phyloP scores from a whole-genome alignment of 2,797 vertebrate species.

The Xerus rutilus region DNA sequence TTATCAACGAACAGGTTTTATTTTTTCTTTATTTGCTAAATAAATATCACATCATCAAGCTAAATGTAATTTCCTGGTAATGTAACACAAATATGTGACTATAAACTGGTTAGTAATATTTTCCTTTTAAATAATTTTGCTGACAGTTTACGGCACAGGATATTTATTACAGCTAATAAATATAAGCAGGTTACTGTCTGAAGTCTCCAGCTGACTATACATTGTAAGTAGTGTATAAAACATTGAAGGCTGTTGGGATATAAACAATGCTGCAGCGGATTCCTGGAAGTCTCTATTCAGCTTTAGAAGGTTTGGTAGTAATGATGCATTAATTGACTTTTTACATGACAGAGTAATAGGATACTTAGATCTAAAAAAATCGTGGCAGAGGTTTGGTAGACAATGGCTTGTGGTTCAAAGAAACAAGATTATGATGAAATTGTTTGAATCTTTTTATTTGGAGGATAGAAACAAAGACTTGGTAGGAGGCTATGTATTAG shows the following conservation, averaged over 20 bases:
- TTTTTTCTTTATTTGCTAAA: slow-evolving; percentile 53
- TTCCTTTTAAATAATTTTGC: slow-evolving; percentile 71
- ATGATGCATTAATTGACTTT: slow-evolving; percentile 86
- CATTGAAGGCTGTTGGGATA: slow-evolving; percentile 69
- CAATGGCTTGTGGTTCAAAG: slow-evolving; percentile 61
- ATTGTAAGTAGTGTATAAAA: slow-evolving; percentile 47
- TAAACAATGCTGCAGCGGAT: slow-evolving; percentile 66
- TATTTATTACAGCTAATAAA: slow-evolving; percentile 65
- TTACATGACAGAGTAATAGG: slow-evolving; percentile 81
- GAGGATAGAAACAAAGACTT: neutral
- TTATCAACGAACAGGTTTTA: neutral
- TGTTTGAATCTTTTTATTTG: slow-evolving; percentile 44
- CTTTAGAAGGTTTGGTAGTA: slow-evolving; percentile 81
- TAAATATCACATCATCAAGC: slow-evolving; percentile 16
- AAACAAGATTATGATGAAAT: slow-evolving; percentile 62
- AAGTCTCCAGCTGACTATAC: slow-evolving; percentile 57
- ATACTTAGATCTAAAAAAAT: slow-evolving; percentile 79
- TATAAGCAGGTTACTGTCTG: slow-evolving; percentile 52
- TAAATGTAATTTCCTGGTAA: slow-evolving; percentile 58
- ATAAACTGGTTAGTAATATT: slow-evolving; percentile 55
- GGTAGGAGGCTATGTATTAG: neutral
- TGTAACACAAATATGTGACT: neutral
- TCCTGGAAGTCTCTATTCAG: slow-evolving; percentile 79
- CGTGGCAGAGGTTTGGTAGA: slow-evolving; percentile 62
- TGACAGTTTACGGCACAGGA: slow-evolving; percentile 35